Evolutionary conservation across 2,888 invertebrate genomes (phyloP).

Genomic region (Stenchaetothrips biformis): DNA sequence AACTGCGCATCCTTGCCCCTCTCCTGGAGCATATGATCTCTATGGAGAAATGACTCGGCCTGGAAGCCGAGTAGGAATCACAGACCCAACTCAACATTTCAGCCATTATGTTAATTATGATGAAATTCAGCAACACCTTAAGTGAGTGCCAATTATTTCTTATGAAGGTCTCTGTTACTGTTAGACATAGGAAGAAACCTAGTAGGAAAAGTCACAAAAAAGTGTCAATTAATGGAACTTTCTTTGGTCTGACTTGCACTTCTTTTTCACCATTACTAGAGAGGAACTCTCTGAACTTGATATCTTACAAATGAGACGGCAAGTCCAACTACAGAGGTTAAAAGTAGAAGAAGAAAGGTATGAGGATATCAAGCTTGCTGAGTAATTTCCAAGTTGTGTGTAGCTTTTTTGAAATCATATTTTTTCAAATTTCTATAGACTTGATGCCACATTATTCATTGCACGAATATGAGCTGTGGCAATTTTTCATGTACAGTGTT

Average conservation of each 20-base stretch:
- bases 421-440: no score
- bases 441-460: no score
- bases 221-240: not conserved
- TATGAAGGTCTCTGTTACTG: not conserved
- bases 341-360: slow-evolving; percentile 80
- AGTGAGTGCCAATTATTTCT: slow-evolving; percentile 53
- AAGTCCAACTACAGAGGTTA: slow-evolving; percentile 71
- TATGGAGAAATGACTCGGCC: slow-evolving; percentile 51
- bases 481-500: no score
- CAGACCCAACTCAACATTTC: slow-evolving; percentile 51
- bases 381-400: slow-evolving; percentile 24
- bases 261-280: slow-evolving; percentile 52
- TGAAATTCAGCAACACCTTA: slow-evolving; percentile 77
- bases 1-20: not conserved
- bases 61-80: slow-evolving; percentile 53
- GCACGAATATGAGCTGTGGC: no score
- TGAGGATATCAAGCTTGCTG: slow-evolving; percentile 40
- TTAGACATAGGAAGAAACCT: not conserved
- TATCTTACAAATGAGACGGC: slow-evolving; percentile 74
- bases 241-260: not conserved
- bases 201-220: not conserved
- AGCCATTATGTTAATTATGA: slow-evolving; percentile 80
- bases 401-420: not conserved
- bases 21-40: slow-evolving; percentile 40
- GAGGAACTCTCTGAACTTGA: slow-evolving; percentile 74